Percentiles rank a stretch among this genome's conserved stretches.
phyloP scores from a whole-genome alignment of 2,113 vertebrate genomes.

The Cyanoderma ruficeps region DNA sequence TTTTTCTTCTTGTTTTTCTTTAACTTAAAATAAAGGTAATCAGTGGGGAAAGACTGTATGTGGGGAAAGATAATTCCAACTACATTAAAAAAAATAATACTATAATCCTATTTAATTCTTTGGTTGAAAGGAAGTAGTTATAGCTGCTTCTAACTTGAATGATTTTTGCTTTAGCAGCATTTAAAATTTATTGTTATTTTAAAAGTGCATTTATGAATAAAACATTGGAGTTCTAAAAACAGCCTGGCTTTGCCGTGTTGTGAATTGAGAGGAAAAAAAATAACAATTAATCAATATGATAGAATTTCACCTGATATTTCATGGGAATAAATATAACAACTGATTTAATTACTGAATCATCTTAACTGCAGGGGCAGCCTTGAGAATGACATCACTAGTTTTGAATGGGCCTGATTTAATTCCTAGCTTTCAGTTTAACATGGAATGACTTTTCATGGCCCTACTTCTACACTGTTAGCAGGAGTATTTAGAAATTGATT shows the following conservation, averaged over 20 bases:
- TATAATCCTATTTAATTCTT: neutral
- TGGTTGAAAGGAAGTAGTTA: neutral
- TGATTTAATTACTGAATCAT: neutral
- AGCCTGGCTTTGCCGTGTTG: neutral
- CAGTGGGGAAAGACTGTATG: neutral
- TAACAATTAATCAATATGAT: neutral
- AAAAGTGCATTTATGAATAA: neutral
- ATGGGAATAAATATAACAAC: neutral
- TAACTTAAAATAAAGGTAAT: neutral
- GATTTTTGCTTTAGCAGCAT: neutral
- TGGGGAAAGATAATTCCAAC: neutral
- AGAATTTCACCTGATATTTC: slow-evolving; percentile 1
- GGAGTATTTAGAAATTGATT: neutral
- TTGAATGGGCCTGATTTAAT: neutral
- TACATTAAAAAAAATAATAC: neutral
- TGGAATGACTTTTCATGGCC: neutral
- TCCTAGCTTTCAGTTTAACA: neutral
- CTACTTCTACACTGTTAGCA: neutral
- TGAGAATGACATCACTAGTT: neutral
- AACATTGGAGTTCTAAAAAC: neutral
- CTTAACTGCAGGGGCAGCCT: neutral
- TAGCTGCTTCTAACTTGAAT: neutral
- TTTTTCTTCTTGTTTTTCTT: neutral
- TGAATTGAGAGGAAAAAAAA: neutral
- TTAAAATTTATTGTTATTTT: neutral